These are phyloP conservation scores for Aleiodes alternator DNA, from an alignment of 2,888 invertebrate genomes.

Conservation along the genomic window DNA sequence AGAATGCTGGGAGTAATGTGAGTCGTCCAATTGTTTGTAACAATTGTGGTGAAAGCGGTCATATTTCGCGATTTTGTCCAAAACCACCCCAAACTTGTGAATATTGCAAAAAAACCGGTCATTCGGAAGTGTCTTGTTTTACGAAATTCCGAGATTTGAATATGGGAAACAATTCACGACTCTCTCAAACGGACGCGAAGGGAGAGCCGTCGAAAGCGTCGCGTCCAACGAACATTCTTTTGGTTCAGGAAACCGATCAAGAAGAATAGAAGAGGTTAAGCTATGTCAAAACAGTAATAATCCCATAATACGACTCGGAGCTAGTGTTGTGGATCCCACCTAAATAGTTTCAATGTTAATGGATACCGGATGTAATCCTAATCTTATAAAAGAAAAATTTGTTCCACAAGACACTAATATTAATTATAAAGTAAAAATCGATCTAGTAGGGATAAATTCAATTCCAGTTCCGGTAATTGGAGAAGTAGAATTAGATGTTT, in stretches of 20 bases:
- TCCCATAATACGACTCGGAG: neutral
- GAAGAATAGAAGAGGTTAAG: conserved; percentile 15
- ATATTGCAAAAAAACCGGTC: conserved; percentile 42
- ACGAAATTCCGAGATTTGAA: neutral
- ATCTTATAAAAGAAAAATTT: conserved; percentile 40
- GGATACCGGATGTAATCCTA: conserved; percentile 48
- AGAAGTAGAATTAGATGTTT: conserved; percentile 24
- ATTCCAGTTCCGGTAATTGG: conserved; percentile 35
- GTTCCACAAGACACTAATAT: neutral
- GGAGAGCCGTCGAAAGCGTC: neutral
- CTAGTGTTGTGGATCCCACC: neutral
- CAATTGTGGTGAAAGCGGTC: neutral
- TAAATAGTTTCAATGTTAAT: conserved; percentile 36
- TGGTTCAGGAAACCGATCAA: neutral
- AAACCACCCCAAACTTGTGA: conserved; percentile 29
- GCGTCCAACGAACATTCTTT: neutral
- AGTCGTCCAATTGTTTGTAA: neutral
- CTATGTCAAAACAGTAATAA: conserved; percentile 34
- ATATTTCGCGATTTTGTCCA: conserved; percentile 8
- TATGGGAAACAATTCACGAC: neutral
- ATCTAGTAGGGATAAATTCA: conserved; percentile 45
- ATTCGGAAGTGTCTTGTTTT: neutral
- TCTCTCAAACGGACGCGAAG: no score
- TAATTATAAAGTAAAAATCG: conserved; percentile 17
- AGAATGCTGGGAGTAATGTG: neutral